phyloP scores from a whole-genome alignment of 2,888 invertebrate species.

The Apamea anceps region DNA sequence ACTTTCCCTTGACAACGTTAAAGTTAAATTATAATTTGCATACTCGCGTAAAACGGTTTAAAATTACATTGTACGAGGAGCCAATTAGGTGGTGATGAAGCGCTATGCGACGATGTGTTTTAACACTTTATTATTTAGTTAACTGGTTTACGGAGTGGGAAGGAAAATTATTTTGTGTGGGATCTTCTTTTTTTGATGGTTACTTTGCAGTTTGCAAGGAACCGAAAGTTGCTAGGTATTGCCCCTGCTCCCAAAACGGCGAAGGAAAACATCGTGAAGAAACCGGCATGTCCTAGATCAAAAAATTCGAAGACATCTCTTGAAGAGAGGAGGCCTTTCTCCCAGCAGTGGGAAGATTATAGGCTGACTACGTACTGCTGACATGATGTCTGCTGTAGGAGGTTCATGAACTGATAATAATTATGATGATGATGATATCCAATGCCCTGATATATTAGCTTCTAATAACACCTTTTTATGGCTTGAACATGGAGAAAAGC shows the following conservation, averaged over 20 bases:
- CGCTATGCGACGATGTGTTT: conserved; percentile 28
- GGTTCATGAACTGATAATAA: background rate
- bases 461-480: background rate
- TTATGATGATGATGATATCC: background rate
- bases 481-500: background rate
- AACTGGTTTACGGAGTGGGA: background rate
- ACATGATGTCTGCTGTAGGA: background rate
- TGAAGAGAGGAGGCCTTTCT: too few relatives aligned
- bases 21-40: conserved; percentile 67
- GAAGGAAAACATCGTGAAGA: too few relatives aligned
- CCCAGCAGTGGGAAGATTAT: too few relatives aligned
- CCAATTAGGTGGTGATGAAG: conserved; percentile 49
- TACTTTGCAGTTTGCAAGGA: background rate
- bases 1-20: conserved; percentile 55
- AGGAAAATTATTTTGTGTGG: background rate
- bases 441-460: background rate
- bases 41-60: conserved; percentile 61
- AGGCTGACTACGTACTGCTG: background rate
- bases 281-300: too few relatives aligned
- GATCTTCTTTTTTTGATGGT: conserved; percentile 7
- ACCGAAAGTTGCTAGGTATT: background rate
- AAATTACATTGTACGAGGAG: conserved; percentile 55
- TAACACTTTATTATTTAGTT: conserved; percentile 51
- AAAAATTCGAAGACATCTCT: too few relatives aligned
- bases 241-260: too few relatives aligned